phyloP scores from a whole-genome alignment of 2,113 vertebrate species.

The Deroptyus accipitrinus region DNA sequence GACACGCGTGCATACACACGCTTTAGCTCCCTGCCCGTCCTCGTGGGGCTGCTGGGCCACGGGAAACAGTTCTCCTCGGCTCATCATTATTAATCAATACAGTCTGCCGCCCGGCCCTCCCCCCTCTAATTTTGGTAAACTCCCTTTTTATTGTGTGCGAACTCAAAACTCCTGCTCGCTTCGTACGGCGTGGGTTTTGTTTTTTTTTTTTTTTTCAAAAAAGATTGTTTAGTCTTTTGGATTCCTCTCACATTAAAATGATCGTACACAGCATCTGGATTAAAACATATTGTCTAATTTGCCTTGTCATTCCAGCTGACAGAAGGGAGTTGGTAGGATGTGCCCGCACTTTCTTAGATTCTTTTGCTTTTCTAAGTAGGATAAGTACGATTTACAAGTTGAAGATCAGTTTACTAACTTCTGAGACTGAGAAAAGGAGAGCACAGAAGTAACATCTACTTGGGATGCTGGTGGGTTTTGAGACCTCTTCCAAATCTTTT shows the following conservation, averaged over 20 bases:
- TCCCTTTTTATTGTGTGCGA: neutral
- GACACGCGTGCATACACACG: neutral
- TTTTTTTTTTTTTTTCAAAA: neutral
- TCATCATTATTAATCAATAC: neutral
- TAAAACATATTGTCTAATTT: neutral
- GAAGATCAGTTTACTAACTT: neutral
- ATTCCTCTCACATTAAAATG: neutral
- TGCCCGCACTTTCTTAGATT: neutral
- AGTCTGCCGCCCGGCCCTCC: neutral
- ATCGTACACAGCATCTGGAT: neutral
- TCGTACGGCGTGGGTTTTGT: neutral
- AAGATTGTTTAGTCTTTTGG: neutral
- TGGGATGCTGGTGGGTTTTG: neutral
- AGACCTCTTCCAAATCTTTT: neutral
- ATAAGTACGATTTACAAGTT: neutral
- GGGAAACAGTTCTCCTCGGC: neutral
- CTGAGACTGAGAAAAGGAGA: neutral
- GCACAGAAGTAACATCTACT: neutral
- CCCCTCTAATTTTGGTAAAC: neutral
- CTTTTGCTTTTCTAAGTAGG: neutral
- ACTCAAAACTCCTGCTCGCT: neutral
- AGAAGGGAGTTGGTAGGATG: neutral
- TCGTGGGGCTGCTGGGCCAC: neutral
- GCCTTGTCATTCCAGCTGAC: slow-evolving; percentile 22
- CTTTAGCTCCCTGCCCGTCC: neutral